Percentiles rank a stretch among this genome's conserved stretches.
These are phyloP conservation scores for Panurus biarmicus DNA, from an alignment of 2,113 vertebrate genomes.

Conservation along the genomic window DNA sequence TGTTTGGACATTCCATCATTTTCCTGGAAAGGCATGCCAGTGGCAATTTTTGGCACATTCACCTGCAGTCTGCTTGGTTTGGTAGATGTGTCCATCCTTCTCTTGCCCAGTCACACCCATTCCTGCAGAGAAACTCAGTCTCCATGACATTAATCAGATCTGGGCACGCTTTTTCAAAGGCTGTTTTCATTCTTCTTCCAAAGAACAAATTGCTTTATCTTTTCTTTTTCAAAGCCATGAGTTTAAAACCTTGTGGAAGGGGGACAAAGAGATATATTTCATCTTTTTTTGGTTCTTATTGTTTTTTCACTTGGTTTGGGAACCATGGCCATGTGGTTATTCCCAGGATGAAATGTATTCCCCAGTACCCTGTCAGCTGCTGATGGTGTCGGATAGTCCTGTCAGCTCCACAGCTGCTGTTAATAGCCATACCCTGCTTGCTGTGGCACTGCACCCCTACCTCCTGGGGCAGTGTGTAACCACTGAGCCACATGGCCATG, in stretches of 20 bases:
- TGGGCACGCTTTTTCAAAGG: background rate
- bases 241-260: background rate
- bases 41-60: background rate
- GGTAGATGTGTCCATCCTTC: background rate
- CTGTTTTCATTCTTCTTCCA: background rate
- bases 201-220: background rate
- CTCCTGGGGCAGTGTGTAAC: background rate
- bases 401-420: constrained; percentile 19
- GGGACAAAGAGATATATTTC: background rate
- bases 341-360: background rate
- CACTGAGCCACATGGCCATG: background rate
- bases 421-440: background rate
- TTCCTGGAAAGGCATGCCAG: background rate
- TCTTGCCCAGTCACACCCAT: background rate
- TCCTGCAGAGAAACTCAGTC: background rate
- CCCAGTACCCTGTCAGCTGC: background rate
- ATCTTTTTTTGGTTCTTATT: background rate
- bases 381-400: background rate
- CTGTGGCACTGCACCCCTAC: background rate
- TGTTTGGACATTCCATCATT: background rate
- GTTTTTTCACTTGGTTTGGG: background rate
- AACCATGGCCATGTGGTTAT: background rate
- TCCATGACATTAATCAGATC: background rate
- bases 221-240: background rate
- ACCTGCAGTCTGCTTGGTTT: background rate